These are phyloP conservation scores for Vanessa cardui DNA, from an alignment of 2,888 invertebrate genomes.

Conservation along the genomic window DNA sequence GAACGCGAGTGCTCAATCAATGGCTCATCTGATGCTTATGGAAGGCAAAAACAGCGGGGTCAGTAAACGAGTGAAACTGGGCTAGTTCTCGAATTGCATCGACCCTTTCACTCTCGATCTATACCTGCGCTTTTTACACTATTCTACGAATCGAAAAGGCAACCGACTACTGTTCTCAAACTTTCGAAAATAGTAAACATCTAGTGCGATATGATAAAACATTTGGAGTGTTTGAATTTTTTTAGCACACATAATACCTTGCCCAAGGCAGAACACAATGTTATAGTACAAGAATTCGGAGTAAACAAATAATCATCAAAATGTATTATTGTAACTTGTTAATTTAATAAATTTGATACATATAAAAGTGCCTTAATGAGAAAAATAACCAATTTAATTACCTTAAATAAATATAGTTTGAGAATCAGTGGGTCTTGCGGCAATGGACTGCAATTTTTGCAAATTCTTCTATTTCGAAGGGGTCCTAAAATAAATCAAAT, in stretches of 20 bases:
- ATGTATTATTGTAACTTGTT: too few species aligned
- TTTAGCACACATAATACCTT: background rate
- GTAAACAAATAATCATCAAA: too few species aligned
- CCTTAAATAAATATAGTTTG: constrained; percentile 49
- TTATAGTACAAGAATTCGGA: too few species aligned
- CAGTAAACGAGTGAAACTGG: constrained; percentile 72
- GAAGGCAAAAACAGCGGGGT: constrained; percentile 70
- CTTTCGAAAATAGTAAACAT: constrained; percentile 39
- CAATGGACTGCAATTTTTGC: constrained; percentile 76
- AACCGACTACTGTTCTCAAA: constrained; percentile 58
- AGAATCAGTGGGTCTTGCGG: constrained; percentile 53
- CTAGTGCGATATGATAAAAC: background rate
- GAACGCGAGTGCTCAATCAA: constrained; percentile 54
- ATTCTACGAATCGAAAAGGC: constrained; percentile 66
- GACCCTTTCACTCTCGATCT: constrained; percentile 81
- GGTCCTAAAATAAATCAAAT: constrained; percentile 80
- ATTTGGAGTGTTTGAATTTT: background rate
- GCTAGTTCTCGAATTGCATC: constrained; percentile 78
- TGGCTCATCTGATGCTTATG: constrained; percentile 64
- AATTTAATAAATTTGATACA: background rate
- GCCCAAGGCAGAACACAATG: too few species aligned
- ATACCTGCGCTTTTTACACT: constrained; percentile 80
- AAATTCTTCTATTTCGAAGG: constrained; percentile 79
- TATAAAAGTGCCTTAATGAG: too few species aligned
- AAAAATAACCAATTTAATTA: too few species aligned